Conservation (phyloP, 2,797 vertebrate genomes). For the Hylomyscus alleni region DNA sequence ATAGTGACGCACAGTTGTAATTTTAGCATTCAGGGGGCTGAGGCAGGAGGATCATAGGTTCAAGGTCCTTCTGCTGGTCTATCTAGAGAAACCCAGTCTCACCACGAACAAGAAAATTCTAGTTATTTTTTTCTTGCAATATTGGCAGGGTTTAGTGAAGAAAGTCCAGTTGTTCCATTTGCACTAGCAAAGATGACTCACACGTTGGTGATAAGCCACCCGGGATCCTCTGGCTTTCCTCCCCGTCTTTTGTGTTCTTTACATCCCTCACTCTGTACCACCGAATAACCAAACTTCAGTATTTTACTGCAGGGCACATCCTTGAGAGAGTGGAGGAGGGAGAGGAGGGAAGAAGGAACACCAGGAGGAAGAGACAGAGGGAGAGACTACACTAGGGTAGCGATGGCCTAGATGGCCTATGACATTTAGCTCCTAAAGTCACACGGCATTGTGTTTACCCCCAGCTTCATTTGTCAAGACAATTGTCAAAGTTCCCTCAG, state of each 20-base stretch:
- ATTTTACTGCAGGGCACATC: neutral
- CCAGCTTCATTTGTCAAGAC: neutral
- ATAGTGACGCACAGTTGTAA: neutral
- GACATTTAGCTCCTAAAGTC: neutral
- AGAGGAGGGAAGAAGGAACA: neutral
- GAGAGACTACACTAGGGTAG: neutral
- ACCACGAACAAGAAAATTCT: neutral
- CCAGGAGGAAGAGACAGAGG: neutral
- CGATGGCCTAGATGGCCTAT: neutral
- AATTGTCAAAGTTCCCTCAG: neutral
- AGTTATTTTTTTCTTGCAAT: slow-evolving; percentile 25
- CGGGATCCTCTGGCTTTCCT: neutral
- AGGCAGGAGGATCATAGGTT: neutral
- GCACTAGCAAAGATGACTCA: neutral
- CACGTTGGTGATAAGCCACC: neutral
- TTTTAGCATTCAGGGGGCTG: neutral
- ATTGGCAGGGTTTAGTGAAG: neutral
- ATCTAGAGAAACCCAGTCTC: neutral
- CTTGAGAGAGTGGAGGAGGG: neutral
- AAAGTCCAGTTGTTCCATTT: neutral
- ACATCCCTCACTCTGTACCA: neutral
- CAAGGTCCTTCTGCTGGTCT: neutral
- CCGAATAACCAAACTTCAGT: neutral
- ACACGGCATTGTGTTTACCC: neutral
- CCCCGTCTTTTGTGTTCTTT: neutral